phyloP scores from a whole-genome alignment of 2,113 vertebrate genomes.

The Boleophthalmus pectinirostris region DNA sequence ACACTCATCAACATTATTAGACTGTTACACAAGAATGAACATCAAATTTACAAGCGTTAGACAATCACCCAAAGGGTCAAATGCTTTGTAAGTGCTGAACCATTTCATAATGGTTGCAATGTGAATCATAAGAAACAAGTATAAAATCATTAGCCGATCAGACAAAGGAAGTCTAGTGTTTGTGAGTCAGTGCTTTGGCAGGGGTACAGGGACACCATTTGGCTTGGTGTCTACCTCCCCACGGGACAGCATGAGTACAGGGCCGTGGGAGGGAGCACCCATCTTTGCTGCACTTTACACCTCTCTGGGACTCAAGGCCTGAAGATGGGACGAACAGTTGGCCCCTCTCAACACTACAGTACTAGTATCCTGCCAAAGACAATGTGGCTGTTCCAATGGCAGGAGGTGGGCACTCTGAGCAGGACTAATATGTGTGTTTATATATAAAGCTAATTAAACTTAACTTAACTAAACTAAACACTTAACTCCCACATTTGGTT shows the following conservation, averaged over 20 bases:
- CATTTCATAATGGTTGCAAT: neutral
- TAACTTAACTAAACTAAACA: too few species aligned
- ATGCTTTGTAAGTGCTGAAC: neutral
- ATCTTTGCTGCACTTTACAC: constrained; percentile 63
- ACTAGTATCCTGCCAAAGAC: constrained; percentile 34
- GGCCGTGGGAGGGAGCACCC: constrained; percentile 68
- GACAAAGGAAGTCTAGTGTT: constrained; percentile 22
- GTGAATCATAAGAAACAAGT: constrained; percentile 13
- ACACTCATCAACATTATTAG: neutral
- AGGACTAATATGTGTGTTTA: neutral
- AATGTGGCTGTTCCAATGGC: constrained; percentile 8
- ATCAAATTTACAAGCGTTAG: constrained; percentile 6
- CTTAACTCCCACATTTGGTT: too few species aligned
- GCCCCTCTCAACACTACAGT: constrained; percentile 36
- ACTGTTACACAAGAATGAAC: constrained; percentile 8
- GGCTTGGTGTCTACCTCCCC: constrained; percentile 60
- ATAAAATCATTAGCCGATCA: constrained; percentile 4
- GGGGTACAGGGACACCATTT: constrained; percentile 58
- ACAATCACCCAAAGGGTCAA: neutral
- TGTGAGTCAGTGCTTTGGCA: constrained; percentile 53
- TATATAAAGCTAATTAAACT: too few species aligned
- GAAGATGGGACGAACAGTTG: constrained; percentile 57
- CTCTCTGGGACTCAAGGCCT: constrained; percentile 44
- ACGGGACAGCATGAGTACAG: constrained; percentile 61
- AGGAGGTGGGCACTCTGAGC: neutral